Evolutionary conservation across 23 tunicate species (phyloP).

Genomic region (Trididemnum clinides): DNA sequence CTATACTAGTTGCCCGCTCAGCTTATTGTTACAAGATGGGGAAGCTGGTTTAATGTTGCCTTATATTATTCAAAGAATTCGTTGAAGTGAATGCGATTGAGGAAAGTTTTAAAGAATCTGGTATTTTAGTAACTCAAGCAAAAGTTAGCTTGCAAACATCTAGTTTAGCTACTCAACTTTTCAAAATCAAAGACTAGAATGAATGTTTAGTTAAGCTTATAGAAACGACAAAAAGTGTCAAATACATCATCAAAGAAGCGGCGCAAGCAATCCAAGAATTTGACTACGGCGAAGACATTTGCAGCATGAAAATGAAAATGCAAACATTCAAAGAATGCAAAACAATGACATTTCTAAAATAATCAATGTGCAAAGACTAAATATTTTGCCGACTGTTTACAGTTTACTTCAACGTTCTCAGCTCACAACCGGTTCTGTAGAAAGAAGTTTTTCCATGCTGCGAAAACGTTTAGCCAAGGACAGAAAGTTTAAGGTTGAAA

Average conservation of each 20-base stretch:
- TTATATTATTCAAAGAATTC: conserved; percentile 5
- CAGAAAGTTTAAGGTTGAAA: conserved; percentile 8
- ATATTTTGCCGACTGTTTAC: neutral
- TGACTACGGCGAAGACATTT: conserved; percentile 6
- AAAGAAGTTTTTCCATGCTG: conserved; percentile 11
- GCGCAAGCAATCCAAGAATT: neutral
- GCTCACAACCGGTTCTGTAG: neutral
- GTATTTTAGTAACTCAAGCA: neutral
- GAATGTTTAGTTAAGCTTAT: conserved; percentile 1
- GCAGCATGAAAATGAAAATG: neutral
- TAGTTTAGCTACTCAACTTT: neutral
- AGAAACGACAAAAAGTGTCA: conserved; percentile 29
- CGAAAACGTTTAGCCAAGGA: conserved; percentile 12
- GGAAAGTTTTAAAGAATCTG: neutral
- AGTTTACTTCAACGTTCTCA: conserved; percentile 4
- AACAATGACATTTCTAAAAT: conserved; percentile 24
- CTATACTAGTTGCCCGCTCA: conserved; percentile 29
- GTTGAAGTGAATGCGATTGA: conserved; percentile 15
- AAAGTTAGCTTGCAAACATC: neutral
- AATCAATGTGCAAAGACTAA: conserved; percentile 13
- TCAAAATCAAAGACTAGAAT: conserved; percentile 7
- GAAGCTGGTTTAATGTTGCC: conserved; percentile 35
- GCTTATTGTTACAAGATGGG: conserved; percentile 33
- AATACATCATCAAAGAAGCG: conserved; percentile 6
- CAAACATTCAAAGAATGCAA: conserved; percentile 11